Evolutionary conservation across 2,113 vertebrate species (phyloP).

Genomic region (Struthidea cinerea): DNA sequence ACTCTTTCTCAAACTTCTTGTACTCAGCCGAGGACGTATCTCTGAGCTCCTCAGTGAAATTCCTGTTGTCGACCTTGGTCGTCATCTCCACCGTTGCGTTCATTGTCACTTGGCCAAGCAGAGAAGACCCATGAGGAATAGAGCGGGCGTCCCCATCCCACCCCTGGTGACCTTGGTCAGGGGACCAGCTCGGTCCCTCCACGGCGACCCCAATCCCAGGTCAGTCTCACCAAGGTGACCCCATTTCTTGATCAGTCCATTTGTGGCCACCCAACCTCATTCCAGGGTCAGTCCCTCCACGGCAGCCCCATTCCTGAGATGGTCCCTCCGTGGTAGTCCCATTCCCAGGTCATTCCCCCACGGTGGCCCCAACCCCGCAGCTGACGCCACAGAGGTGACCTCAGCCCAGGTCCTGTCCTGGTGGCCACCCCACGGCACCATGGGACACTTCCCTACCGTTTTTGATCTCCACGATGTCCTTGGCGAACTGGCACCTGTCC

Average conservation of each 20-base stretch:
- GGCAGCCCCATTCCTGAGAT: neutral
- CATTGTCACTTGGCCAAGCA: neutral
- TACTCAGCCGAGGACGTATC: accelerated
- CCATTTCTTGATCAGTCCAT: neutral
- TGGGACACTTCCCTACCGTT: accelerated
- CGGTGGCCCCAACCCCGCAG: neutral
- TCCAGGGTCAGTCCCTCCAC: accelerated
- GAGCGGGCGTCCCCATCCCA: neutral
- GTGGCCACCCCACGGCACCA: accelerated
- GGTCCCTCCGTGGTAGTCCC: neutral
- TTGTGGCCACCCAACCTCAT: neutral
- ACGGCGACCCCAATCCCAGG: neutral
- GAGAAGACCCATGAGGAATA: neutral
- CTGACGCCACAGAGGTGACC: neutral
- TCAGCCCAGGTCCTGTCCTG: neutral
- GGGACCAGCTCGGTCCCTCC: too few species aligned
- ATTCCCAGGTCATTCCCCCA: too few species aligned
- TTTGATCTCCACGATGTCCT: neutral
- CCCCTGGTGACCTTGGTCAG: too few species aligned
- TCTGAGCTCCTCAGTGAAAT: accelerated
- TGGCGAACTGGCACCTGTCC: neutral
- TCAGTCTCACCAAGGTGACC: neutral
- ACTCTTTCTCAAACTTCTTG: accelerated
- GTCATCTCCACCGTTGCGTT: neutral
- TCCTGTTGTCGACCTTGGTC: neutral